Evolutionary conservation across 1,140 invertebrate species (phyloP), one percentile per base, ranked within the genome.

Genomic region (Hycleus phaleratus): DNA sequence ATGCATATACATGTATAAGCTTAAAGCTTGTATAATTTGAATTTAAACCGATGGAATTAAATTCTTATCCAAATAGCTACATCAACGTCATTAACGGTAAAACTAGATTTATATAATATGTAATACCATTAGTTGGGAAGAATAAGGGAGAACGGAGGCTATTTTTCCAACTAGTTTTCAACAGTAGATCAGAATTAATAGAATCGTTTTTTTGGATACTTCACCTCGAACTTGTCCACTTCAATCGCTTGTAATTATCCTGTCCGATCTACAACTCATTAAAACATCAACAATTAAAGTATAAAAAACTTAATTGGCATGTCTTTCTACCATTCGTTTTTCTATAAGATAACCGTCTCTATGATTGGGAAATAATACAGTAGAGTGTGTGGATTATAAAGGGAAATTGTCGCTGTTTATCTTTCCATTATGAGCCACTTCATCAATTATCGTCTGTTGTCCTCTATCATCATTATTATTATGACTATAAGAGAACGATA

Each of bases 61-160:
- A 56, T 60, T 52, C 49, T 52, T 50, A 51, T 52, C 56, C 59
- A 49, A 58, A 61, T 48, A 61, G 60, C 50, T 42, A 61, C 54
- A 47, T 46, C 61, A 44, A 47, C 53, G 55, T 60, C 53, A 63
- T 63, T 63, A 60, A 63, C 61, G 61, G 58, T 60, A 49, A 60
- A 60, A 57, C 47, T 49, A 48, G 48, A 53, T 57, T 60, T 59
- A 59, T 62, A 60, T 9, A 38, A 38, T 26, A 25, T 32, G 32
- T 32, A 32, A 32, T 32, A 32, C 32, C 32, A 32, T 32, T 32
- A 32, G 32, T 18, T 18, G 18, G 18, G 18, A 18, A 18, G 7
- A 32, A 32, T 32, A 32, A 32, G 7, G 7, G 32, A 32, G 32
- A 32, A 32, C 32, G 4, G 4, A 32, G 32, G 32, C 32, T 7